These are phyloP conservation scores for Muraenolepis orangiensis DNA, from an alignment of 2,797 vertebrate species.

Conservation along the genomic window DNA sequence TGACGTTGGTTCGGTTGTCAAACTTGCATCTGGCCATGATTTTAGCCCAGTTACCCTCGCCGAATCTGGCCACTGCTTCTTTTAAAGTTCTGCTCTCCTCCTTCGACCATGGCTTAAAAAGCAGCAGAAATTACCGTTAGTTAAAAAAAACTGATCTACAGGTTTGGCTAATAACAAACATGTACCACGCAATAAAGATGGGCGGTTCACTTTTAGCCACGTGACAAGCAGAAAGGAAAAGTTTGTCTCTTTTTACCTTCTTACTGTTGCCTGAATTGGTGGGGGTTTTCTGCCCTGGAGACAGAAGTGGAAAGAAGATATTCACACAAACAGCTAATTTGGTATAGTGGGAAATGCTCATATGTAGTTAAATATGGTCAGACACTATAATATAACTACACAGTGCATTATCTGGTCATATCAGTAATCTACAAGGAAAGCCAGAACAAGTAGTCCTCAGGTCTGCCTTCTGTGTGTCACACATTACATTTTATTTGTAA, in stretches of 20 bases:
- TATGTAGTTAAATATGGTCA: neutral
- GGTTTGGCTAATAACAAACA: too few species aligned
- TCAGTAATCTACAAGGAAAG: neutral
- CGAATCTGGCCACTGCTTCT: conserved; percentile 66
- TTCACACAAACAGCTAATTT: neutral
- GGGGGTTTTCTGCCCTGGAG: conserved; percentile 15
- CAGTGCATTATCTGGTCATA: neutral
- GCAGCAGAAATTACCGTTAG: too few species aligned
- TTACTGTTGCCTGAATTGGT: conserved; percentile 31
- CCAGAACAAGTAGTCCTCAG: neutral
- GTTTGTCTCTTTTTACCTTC: conserved; percentile 40
- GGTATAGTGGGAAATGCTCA: neutral
- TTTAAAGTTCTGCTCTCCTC: conserved; percentile 61
- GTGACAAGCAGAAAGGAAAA: too few species aligned
- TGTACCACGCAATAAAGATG: neutral
- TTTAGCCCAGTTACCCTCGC: conserved; percentile 70
- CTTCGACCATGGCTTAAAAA: conserved; percentile 68
- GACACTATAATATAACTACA: neutral
- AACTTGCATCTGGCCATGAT: conserved; percentile 59
- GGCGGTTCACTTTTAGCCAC: too few species aligned
- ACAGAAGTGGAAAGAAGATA: neutral
- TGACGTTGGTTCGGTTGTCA: conserved; percentile 58
- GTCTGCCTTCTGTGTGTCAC: too few species aligned
- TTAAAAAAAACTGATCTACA: too few species aligned
- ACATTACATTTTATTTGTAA: neutral